phyloP scores from a whole-genome alignment of 92 coral and sea anemone genomes.

The Isaurus tuberculatus region DNA sequence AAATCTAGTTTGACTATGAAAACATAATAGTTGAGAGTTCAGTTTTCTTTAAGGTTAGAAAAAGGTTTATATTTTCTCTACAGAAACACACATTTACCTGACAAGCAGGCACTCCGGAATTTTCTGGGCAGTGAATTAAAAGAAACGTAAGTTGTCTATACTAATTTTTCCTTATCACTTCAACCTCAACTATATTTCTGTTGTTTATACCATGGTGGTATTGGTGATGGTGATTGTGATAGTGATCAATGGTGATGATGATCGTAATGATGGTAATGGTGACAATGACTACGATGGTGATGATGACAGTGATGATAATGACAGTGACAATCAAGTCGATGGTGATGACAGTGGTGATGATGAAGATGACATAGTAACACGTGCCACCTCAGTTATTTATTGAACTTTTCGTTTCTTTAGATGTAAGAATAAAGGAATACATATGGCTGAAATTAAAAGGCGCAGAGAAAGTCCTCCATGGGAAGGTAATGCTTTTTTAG shows the following conservation, averaged over 20 bases:
- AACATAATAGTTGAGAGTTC: too few species aligned
- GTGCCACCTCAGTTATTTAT: background rate
- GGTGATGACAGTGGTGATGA: too few species aligned
- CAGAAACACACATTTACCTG: conserved; percentile 82
- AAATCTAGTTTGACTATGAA: too few species aligned
- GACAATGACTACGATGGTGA: too few species aligned
- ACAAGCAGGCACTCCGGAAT: conserved; percentile 67
- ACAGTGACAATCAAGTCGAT: too few species aligned
- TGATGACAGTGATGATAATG: too few species aligned
- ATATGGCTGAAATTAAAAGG: conserved; percentile 50
- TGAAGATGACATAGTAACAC: background rate
- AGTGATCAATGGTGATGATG: too few species aligned
- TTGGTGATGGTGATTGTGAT: too few species aligned
- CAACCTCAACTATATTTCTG: background rate
- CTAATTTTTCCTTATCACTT: background rate
- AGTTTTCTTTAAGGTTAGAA: too few species aligned
- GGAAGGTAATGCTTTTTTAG: conserved; percentile 4
- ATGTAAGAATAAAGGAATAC: conserved; percentile 40
- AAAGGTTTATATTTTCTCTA: background rate
- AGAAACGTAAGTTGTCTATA: conserved; percentile 55
- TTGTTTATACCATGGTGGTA: too few species aligned
- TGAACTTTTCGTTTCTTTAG: background rate
- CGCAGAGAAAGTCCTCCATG: conserved; percentile 52
- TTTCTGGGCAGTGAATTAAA: conserved; percentile 70
- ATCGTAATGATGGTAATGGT: too few species aligned